These are phyloP conservation scores for Casuarius casuarius DNA, from an alignment of 2,113 vertebrate species.

Conservation along the genomic window DNA sequence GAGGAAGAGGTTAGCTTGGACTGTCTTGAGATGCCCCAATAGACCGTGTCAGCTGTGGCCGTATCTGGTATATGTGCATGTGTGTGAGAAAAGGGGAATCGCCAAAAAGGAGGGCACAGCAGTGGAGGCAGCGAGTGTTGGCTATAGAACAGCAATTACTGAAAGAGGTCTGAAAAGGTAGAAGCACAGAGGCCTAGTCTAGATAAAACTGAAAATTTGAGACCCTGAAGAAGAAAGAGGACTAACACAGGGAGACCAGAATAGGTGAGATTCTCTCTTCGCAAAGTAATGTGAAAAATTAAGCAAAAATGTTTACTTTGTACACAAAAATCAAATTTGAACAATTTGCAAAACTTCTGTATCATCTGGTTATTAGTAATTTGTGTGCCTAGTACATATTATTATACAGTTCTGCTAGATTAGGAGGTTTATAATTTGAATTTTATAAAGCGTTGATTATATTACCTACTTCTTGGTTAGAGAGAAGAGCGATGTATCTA, in stretches of 20 bases:
- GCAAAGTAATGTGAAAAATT: background rate
- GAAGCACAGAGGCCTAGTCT: fast-evolving
- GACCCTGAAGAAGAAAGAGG: background rate
- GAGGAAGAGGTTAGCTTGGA: background rate
- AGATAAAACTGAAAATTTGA: background rate
- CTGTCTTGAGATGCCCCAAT: too few relatives aligned
- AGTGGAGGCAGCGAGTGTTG: background rate
- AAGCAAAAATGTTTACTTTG: background rate
- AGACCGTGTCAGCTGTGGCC: too few relatives aligned
- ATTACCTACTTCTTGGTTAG: fast-evolving
- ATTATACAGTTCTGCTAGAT: background rate
- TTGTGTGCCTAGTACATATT: background rate
- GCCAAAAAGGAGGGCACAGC: background rate
- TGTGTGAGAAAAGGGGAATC: background rate
- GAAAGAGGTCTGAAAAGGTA: background rate
- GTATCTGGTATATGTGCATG: fast-evolving
- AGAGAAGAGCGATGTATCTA: background rate
- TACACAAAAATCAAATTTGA: background rate
- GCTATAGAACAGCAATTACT: background rate
- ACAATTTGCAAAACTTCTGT: background rate
- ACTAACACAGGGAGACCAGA: background rate
- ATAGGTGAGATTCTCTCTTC: background rate
- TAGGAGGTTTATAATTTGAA: background rate
- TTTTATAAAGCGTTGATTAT: background rate
- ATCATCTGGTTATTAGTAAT: background rate